These are phyloP conservation scores for Gymnogyps californianus DNA, from an alignment of 2,113 vertebrate genomes.

Conservation along the genomic window DNA sequence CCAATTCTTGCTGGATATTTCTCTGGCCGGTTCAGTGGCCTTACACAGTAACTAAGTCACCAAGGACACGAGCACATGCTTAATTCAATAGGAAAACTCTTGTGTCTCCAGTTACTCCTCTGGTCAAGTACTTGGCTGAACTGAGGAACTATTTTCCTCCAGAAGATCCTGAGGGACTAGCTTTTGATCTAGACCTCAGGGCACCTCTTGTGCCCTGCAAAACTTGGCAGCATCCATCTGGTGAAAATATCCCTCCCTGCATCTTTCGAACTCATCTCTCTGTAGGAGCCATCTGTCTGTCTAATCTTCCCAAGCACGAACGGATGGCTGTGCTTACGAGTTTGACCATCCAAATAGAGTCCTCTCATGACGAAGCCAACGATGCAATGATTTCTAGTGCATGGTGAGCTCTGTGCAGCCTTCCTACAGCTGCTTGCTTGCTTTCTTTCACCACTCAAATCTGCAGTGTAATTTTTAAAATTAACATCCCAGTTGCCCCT, in stretches of 20 bases:
- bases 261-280: conserved; percentile 38
- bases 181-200: conserved; percentile 24
- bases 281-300: conserved; percentile 49
- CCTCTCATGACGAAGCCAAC: neutral
- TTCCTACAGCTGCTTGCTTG: neutral
- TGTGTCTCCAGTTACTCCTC: neutral
- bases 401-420: neutral
- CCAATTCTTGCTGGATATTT: neutral
- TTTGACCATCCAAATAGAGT: conserved; percentile 27
- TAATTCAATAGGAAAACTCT: neutral
- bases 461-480: neutral
- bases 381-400: neutral
- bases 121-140: neutral
- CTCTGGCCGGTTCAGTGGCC: neutral
- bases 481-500: neutral
- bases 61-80: neutral
- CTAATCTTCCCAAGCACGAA: conserved; percentile 12
- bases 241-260: conserved; percentile 14
- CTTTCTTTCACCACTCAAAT: neutral
- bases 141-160: neutral
- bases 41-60: neutral
- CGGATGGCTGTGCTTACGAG: neutral
- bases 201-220: neutral
- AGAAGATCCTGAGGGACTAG: neutral
- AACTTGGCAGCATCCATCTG: conserved; percentile 30